Evolutionary conservation across 1,140 invertebrate species (phyloP), one percentile per base, ranked within the genome.

Genomic region (Trichomalopsis sarcophagae): DNA sequence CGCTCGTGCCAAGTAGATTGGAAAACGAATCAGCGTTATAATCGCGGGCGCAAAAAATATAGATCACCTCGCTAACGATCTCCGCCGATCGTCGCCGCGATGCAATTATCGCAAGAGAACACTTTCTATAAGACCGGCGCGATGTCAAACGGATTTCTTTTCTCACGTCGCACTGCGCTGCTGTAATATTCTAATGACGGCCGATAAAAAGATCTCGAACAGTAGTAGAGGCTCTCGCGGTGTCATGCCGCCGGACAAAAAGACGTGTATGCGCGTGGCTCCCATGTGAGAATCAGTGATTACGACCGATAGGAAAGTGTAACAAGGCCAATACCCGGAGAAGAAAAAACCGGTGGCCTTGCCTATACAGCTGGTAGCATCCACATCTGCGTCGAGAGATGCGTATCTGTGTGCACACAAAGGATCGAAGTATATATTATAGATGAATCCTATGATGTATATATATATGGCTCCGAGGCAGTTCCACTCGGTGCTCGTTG

Each of bases 221-320:
- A 21, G 13, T 14, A 55, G 50, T 1, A 4, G 50, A n/a, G n/a
- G n/a, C n/a, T n/a, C n/a, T n/a, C 55, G 0, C 55, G 55, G 17
- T 6, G 17, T 14, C 5, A 62, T 5, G 17, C 4, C 4, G 50
- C 40, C 5, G 55, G 55, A 62, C 21, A 62, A 62, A 62, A 62
- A 62, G 13, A 36, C 5, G 7, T 14, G 17, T 62, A 62, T 5
- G 6, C 55, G n/a, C 7, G 17, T n/a, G 17, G 55, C 21, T 30
- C 68, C 27, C 10, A 23, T 1, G n/a, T 2, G 68, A 71, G 68
- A 71, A 71, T 71, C 68, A 14, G 40, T 44, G 73, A 75, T 62
- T n/a, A 50, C 74, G 40, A n/a, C 66, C 74, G 74, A 78, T 77
- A n/a, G 75, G 73, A 84, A 80, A 84, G 76, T 79, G 40, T 79